Conservation (phyloP, 2,797 vertebrate species). For the Pteropus rufus region DNA sequence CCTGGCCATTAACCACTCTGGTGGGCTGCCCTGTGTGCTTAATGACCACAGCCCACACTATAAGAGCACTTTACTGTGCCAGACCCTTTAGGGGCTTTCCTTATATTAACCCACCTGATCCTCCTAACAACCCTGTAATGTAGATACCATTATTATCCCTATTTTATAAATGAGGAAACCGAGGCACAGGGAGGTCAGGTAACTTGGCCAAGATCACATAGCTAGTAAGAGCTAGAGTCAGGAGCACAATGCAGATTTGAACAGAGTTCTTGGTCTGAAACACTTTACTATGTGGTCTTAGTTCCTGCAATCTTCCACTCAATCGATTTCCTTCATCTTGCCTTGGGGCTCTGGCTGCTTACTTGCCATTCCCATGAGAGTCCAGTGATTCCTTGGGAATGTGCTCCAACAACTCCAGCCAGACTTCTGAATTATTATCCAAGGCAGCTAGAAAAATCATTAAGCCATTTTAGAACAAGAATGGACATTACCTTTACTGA, state of each 20-base stretch:
- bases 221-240: not conserved
- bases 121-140: not conserved
- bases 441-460: not conserved
- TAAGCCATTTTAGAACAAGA: not conserved
- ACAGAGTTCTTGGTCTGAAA: not conserved
- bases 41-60: not conserved
- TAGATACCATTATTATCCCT: not conserved
- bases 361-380: not conserved
- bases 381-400: not conserved
- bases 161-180: not conserved
- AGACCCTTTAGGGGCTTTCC: not conserved
- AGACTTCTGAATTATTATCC: not conserved
- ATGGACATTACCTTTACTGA: not conserved
- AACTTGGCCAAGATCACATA: not conserved
- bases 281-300: accelerated
- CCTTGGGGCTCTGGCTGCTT: not conserved
- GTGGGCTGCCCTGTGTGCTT: not conserved
- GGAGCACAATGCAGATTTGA: not conserved
- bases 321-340: not conserved
- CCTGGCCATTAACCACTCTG: not conserved
- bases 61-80: not conserved
- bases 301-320: not conserved
- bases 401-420: not conserved
- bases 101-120: not conserved
- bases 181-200: not conserved